phyloP scores from a whole-genome alignment of 2,113 vertebrate species.

The Ameiurus melas region DNA sequence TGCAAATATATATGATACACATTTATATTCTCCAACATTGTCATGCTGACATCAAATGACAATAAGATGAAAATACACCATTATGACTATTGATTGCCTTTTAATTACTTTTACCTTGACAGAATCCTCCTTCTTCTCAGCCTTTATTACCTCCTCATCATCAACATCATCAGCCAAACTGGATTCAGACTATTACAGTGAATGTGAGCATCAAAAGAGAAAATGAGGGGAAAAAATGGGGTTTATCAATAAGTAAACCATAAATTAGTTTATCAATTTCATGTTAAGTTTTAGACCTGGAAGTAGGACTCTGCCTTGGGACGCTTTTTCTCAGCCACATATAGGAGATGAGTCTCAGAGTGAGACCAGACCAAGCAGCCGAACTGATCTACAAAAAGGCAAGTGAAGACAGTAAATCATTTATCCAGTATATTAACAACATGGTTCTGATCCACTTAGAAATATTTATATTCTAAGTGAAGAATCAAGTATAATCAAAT shows the following conservation, averaged over 20 bases:
- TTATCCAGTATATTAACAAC: neutral
- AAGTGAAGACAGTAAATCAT: neutral
- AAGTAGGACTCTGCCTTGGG: slow-evolving; percentile 94
- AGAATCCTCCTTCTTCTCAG: slow-evolving; percentile 67
- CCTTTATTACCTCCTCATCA: slow-evolving; percentile 63
- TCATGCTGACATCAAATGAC: neutral
- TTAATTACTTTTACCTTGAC: slow-evolving; percentile 60
- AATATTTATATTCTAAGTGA: neutral
- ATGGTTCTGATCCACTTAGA: neutral
- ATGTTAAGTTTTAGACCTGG: slow-evolving; percentile 66
- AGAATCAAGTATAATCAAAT: neutral
- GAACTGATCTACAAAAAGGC: slow-evolving; percentile 81
- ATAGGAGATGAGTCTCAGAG: slow-evolving; percentile 94
- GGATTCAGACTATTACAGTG: slow-evolving; percentile 61
- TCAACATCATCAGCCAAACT: slow-evolving; percentile 73
- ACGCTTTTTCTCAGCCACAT: slow-evolving; percentile 93
- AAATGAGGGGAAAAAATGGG: too few relatives aligned
- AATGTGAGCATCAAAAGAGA: neutral
- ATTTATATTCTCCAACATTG: neutral
- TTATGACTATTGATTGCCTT: neutral
- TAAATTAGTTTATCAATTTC: neutral
- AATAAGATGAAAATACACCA: neutral
- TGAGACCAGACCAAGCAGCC: slow-evolving; percentile 96
- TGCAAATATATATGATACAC: neutral
- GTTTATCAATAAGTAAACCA: neutral